Evolutionary conservation across 2,888 invertebrate species (phyloP).

Genomic region (Mesorhabditis spiculigera): DNA sequence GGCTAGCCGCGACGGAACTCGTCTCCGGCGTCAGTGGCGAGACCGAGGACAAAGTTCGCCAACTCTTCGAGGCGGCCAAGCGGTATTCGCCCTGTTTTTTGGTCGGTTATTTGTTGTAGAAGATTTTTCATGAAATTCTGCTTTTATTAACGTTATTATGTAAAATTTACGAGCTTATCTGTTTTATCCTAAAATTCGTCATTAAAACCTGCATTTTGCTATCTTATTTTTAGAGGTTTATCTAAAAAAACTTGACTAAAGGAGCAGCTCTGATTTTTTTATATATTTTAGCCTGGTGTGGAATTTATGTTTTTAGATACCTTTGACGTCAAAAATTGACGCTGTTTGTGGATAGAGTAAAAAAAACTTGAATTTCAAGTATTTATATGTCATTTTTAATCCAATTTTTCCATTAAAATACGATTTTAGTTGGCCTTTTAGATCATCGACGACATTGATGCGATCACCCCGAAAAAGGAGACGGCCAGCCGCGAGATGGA

Average conservation of each 20-base stretch:
- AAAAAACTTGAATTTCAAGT: too few species aligned
- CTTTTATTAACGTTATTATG: neutral
- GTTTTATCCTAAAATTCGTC: too few species aligned
- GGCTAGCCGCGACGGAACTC: conserved; percentile 85
- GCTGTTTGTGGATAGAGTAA: too few species aligned
- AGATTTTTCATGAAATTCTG: conserved; percentile 5
- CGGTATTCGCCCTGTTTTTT: conserved; percentile 46
- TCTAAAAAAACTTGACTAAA: too few species aligned
- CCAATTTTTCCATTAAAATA: too few species aligned
- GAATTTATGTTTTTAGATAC: too few species aligned
- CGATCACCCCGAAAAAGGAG: conserved; percentile 84
- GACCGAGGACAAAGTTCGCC: conserved; percentile 86
- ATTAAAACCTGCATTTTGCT: too few species aligned
- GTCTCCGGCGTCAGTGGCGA: conserved; percentile 92
- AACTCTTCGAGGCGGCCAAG: conserved; percentile 80
- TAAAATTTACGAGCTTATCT: neutral
- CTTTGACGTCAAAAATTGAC: too few species aligned
- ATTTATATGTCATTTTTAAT: too few species aligned
- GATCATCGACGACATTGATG: conserved; percentile 87
- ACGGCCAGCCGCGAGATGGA: conserved; percentile 93
- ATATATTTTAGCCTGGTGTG: too few species aligned
- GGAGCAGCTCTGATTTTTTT: too few species aligned
- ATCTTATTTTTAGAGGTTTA: too few species aligned
- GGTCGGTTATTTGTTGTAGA: conserved; percentile 15
- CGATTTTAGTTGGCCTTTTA: neutral